Evolutionary conservation across 2,888 invertebrate species (phyloP), one percentile per base, ranked within the genome.

Genomic region (Sinelater perroti): DNA sequence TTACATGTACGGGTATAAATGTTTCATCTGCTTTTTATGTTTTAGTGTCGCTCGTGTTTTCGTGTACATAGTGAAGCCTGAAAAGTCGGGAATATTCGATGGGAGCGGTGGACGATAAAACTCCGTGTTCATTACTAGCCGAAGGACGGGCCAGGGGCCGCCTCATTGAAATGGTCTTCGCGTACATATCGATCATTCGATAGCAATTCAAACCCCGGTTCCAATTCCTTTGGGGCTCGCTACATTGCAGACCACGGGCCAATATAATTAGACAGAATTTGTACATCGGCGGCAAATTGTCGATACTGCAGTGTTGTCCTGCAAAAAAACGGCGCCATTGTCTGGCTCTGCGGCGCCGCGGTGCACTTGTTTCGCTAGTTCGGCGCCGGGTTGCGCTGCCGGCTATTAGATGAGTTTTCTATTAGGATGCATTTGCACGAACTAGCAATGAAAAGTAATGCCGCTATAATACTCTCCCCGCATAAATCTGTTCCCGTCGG

Each of bases 201-300:
- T 50, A 36, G 50, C 59, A 59, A 59, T 59, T 59, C 59, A 55
- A 55, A 51, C 54, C 50, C 50, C 59, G 46, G 49, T 60, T 55
- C 56, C 42, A 57, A 59, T 52, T 60, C 63, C 61, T 63, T 57
- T 62, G 63, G 63, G 61, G 59, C 36, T 56, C 46, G 45, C 54
- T 59, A 59, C 55, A 59, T 59, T 59, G 59, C 59, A 49, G 55
- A 55, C 55, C 56, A 51, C 44, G 50, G 54, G 44, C 63, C 61
- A 60, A 61, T 61, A 60, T 60, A 63, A 63, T 63, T 63, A 63
- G 63, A 60, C 61, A 28, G 56, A 60, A 63, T 61, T 63, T 63
- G 63, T 63, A 61, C 61, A 62, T 60, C 50, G 61, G 53, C 60
- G 54, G 54, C 54, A 54, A 54, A 56, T 56, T 56, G 50, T 50